phyloP scores from a whole-genome alignment of 2,113 vertebrate species.

The Pycnonotus jocosus region DNA sequence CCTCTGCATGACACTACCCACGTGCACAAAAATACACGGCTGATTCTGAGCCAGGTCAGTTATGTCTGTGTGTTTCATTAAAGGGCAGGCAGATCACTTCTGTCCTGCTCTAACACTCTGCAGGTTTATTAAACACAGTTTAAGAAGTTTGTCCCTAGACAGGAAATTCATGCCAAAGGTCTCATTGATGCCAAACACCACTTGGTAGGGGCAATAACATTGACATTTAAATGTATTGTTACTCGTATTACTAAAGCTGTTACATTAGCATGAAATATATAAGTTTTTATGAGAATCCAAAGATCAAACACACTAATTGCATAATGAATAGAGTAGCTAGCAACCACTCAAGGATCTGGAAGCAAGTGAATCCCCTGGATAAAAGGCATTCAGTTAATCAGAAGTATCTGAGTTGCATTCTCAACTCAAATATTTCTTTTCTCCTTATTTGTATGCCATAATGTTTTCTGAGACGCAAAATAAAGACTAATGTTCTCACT shows the following conservation, averaged over 20 bases:
- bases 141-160: neutral
- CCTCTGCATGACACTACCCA: neutral
- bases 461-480: neutral
- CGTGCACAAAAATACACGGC: neutral
- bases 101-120: neutral
- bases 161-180: slow-evolving; percentile 4
- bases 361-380: neutral
- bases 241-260: neutral
- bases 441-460: neutral
- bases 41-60: neutral
- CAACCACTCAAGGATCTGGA: neutral
- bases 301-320: neutral
- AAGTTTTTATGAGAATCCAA: neutral
- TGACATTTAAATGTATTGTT: neutral
- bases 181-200: neutral
- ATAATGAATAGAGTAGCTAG: neutral
- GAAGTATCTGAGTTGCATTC: neutral
- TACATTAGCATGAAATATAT: neutral
- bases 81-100: neutral
- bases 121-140: slow-evolving; percentile 4
- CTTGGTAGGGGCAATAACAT: neutral
- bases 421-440: neutral
- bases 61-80: neutral
- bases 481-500: neutral
- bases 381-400: neutral